Evolutionary conservation across 2,797 vertebrate genomes (phyloP).

Genomic region (Helarctos malayanus): DNA sequence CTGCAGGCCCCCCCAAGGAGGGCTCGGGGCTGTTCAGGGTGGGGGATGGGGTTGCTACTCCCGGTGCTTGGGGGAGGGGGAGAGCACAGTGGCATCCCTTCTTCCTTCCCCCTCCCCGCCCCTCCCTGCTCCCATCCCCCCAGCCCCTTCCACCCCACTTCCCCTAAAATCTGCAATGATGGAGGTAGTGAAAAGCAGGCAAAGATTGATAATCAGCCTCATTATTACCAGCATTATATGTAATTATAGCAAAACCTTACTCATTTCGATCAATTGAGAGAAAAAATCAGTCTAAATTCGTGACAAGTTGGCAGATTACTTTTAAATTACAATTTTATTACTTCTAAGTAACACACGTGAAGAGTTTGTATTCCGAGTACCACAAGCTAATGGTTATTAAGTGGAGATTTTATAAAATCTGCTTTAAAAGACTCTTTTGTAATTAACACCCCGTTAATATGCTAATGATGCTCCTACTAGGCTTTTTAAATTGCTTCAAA

Average conservation of each 20-base stretch:
- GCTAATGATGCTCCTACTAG: slow-evolving; percentile 74
- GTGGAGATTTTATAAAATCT: slow-evolving; percentile 80
- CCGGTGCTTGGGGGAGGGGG: background rate
- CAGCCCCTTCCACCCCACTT: background rate
- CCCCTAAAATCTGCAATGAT: slow-evolving; percentile 51
- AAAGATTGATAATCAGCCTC: slow-evolving; percentile 80
- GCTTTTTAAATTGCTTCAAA: slow-evolving; percentile 79
- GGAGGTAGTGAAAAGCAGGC: slow-evolving; percentile 71
- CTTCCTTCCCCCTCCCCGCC: background rate
- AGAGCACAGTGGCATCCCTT: background rate
- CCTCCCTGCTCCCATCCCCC: background rate
- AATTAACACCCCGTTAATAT: slow-evolving; percentile 83
- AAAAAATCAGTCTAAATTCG: slow-evolving; percentile 82
- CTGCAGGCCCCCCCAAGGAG: background rate
- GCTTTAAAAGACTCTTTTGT: slow-evolving; percentile 79
- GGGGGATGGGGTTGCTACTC: background rate
- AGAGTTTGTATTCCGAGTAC: slow-evolving; percentile 77
- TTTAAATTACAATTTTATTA: slow-evolving; percentile 83
- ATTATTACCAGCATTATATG: slow-evolving; percentile 80
- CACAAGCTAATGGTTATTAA: slow-evolving; percentile 81
- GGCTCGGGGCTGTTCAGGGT: background rate
- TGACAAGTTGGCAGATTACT: slow-evolving; percentile 86
- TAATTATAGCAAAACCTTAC: slow-evolving; percentile 84
- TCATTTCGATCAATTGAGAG: slow-evolving; percentile 83
- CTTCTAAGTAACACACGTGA: slow-evolving; percentile 81